Evolutionary conservation across 2,113 vertebrate genomes (phyloP).

Genomic region (Verasper variegatus): DNA sequence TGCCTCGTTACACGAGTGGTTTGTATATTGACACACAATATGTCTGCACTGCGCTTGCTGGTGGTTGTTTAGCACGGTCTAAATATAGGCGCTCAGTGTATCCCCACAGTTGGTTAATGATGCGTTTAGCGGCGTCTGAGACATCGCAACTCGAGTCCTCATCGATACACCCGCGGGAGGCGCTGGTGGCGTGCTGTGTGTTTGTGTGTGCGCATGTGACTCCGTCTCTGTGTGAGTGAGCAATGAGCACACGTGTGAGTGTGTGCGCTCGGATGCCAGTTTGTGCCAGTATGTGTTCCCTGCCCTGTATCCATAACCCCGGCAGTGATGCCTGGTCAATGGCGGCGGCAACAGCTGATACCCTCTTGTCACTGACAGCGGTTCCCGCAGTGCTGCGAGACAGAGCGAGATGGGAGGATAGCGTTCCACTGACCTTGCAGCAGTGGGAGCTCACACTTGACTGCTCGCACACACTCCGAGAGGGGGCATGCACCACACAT

Average conservation of each 20-base stretch:
- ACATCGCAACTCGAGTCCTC: constrained; percentile 14
- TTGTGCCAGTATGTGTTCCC: constrained; percentile 19
- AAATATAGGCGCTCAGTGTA: constrained; percentile 38
- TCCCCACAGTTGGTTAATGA: constrained; percentile 39
- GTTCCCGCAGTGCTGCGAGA: constrained; percentile 45
- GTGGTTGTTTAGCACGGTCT: constrained; percentile 12
- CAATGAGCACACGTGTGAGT: constrained; percentile 3
- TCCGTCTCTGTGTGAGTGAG: constrained; percentile 1
- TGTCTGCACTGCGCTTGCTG: constrained; percentile 30
- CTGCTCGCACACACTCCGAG: constrained; percentile 13
- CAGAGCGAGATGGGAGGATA: neutral
- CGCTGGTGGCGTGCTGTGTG: constrained; percentile 13
- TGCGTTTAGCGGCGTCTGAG: constrained; percentile 14
- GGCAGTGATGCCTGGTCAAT: constrained; percentile 58
- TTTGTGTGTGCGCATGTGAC: constrained; percentile 7
- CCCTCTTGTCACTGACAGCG: constrained; percentile 47
- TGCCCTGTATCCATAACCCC: constrained; percentile 38
- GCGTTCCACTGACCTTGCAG: constrained; percentile 67
- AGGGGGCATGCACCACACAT: neutral
- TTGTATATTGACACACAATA: constrained; percentile 33
- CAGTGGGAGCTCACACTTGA: constrained; percentile 9
- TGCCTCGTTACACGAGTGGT: constrained; percentile 22
- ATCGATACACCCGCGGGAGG: constrained; percentile 11
- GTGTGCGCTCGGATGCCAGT: constrained; percentile 10
- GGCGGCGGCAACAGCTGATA: constrained; percentile 48